These are phyloP conservation scores for Micromussa lordhowensis DNA, from an alignment of 92 coral and sea anemone genomes.

Conservation along the genomic window DNA sequence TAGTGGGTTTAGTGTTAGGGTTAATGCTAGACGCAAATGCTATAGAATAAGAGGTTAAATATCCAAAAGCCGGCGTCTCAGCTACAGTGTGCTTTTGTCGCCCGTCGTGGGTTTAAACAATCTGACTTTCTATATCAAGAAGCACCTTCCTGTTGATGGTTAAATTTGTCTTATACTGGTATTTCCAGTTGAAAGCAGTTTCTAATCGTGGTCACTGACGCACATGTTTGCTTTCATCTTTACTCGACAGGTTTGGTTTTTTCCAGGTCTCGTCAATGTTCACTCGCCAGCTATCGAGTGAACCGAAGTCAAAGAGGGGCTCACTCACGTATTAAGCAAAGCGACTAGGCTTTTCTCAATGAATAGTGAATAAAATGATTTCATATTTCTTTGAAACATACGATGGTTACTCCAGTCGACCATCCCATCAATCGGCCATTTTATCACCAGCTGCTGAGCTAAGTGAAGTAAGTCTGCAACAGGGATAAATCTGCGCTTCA, in stretches of 20 bases:
- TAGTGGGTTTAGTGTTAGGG: no score
- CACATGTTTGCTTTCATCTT: not conserved
- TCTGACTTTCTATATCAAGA: no score
- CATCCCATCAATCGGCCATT: not conserved
- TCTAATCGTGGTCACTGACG: not conserved
- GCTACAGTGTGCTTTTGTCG: no score
- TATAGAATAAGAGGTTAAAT: no score
- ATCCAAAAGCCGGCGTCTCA: no score
- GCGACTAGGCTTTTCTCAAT: not conserved
- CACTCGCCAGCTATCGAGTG: conserved; percentile 3
- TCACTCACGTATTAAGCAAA: not conserved
- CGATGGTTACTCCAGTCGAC: not conserved
- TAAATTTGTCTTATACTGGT: not conserved
- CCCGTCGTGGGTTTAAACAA: no score
- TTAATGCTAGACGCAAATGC: no score
- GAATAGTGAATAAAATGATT: not conserved
- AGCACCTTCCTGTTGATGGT: not conserved
- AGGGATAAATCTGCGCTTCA: not conserved
- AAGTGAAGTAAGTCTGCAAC: not conserved
- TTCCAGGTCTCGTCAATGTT: conserved; percentile 24
- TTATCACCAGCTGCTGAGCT: not conserved
- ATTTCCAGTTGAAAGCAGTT: not conserved
- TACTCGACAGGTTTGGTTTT: conserved; percentile 33
- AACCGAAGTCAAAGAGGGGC: not conserved
- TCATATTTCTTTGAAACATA: not conserved